Evolutionary conservation across 2,888 invertebrate species (phyloP), one percentile per base, ranked within the genome.

Genomic region (Omphaloscelis lunosa): DNA sequence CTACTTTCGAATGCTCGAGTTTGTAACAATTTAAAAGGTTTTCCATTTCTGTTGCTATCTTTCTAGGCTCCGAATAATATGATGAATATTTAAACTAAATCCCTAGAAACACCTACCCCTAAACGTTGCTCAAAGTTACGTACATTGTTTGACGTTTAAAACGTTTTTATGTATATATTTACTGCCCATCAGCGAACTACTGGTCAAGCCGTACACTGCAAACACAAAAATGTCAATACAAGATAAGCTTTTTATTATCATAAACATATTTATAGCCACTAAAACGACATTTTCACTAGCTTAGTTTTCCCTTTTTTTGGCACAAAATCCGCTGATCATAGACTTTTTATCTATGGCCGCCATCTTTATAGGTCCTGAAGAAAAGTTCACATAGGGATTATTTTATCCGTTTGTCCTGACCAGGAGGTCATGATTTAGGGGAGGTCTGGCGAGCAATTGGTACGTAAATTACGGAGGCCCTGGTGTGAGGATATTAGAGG

Each of bases 231-330:
- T 56, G 63, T 76, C 80, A 79, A 85, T 67, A 78, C 74, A 29
- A 80, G 74, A 87, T 83, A 80, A 83, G 78, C 79, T 83, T 86
- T 84, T 86, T 84, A 83, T 80, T 86, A 78, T 83, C 83, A 83
- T 80, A 86, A 76, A 86, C 70, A 87, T 80, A 80, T 86, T 75
- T 88, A 88, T 67, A 23, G 72, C 80, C 71, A 75, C 72, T 84
- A 88, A 86, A 86, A 67, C 68, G 75, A 74, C 72, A 76, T 83
- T 83, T 73, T 71, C 80, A 80, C 79, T 58, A 71, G 56, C 72
- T 76, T 78, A 63, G 53, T 69, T 59, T 77, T 61, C 58, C 74
- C 58, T 45, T 71, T 78, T 77, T 76, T 77, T 83, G 88, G 84
- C 86, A 79, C 66, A 68, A 71, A 78, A 88, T 80, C 75, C 77